Evolutionary conservation across 2,888 invertebrate genomes (phyloP).

Genomic region (Cacoxenus indagator): DNA sequence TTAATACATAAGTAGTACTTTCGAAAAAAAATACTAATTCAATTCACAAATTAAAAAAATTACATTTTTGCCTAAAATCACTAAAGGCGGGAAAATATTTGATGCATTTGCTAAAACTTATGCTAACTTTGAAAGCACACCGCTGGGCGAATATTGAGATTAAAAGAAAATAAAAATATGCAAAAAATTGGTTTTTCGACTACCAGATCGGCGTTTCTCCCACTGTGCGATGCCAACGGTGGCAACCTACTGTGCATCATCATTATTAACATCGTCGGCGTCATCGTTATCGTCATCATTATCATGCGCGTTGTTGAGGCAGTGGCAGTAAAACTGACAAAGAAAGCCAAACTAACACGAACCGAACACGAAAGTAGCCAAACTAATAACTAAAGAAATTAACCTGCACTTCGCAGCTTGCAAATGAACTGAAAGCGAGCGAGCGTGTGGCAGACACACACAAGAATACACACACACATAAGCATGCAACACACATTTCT

Average conservation of each 20-base stretch:
- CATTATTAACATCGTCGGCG: not conserved
- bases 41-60: too few relatives aligned
- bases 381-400: conserved; percentile 19
- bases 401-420: conserved; percentile 22
- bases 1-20: too few relatives aligned
- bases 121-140: too few relatives aligned
- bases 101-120: too few relatives aligned
- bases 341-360: not conserved
- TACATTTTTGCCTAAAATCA: too few relatives aligned
- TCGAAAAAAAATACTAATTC: too few relatives aligned
- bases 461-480: not conserved
- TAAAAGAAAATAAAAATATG: too few relatives aligned
- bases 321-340: not conserved
- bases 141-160: too few relatives aligned
- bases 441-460: not conserved
- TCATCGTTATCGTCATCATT: not conserved
- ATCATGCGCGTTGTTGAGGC: not conserved
- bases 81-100: too few relatives aligned
- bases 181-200: too few relatives aligned
- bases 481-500: not conserved
- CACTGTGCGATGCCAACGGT: not conserved
- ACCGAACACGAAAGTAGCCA: conserved; percentile 3
- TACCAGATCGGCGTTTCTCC: too few relatives aligned
- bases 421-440: not conserved
- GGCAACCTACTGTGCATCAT: not conserved